Evolutionary conservation across 1,140 invertebrate species (phyloP).

Genomic region (Drosophila novamexicana): DNA sequence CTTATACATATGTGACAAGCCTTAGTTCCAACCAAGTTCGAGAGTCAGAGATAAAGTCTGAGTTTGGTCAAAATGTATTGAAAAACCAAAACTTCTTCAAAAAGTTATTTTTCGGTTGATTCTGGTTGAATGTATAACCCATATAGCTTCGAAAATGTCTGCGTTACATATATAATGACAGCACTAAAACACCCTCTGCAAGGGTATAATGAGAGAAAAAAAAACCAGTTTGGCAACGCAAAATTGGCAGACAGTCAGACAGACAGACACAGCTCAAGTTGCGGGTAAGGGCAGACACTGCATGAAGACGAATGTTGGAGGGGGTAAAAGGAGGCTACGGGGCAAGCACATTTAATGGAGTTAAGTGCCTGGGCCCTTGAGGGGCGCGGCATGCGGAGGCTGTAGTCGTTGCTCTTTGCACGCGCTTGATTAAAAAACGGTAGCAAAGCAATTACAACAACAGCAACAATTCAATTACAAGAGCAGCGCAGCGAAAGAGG

Average conservation of each 20-base stretch:
- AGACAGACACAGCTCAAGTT: background rate
- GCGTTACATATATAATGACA: background rate
- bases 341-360: constrained; percentile 53
- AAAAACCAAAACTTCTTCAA: too few species aligned
- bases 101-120: too few species aligned
- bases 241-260: constrained; percentile 52
- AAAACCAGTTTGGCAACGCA: constrained; percentile 63
- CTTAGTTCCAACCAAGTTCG: too few species aligned
- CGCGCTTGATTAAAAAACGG: constrained; percentile 73
- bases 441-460: constrained; percentile 83
- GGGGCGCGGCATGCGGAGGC: background rate
- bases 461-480: constrained; percentile 81
- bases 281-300: background rate
- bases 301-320: background rate
- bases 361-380: constrained; percentile 49
- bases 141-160: too few species aligned
- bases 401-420: constrained; percentile 35
- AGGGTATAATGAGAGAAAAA: constrained; percentile 10
- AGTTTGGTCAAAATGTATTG: too few species aligned
- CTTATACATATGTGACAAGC: background rate
- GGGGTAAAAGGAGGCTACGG: background rate
- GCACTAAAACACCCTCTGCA: background rate
- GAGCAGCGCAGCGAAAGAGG: constrained; percentile 14
- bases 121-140: too few species aligned
- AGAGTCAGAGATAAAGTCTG: too few species aligned